Percentiles rank a stretch among this genome's conserved stretches.
Evolutionary conservation across 2,888 invertebrate species (phyloP).

Genomic region (Drosophila hamatofila): DNA sequence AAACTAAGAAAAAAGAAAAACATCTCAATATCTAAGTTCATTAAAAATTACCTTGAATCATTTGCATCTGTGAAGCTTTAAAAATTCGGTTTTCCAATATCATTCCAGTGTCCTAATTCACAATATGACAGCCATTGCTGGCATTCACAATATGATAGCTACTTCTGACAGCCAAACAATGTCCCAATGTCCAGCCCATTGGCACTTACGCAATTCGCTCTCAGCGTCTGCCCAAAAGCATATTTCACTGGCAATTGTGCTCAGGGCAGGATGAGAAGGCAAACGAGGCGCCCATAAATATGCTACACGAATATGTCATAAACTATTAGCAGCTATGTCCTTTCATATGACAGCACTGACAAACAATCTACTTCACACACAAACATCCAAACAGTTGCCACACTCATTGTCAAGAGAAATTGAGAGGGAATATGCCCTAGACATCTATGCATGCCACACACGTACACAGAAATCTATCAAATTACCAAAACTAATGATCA

Average conservation of each 20-base stretch:
- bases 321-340: conserved; percentile 65
- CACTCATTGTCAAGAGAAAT: conserved; percentile 34
- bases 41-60: not conserved
- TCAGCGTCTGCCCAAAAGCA: conserved; percentile 25
- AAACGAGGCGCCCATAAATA: conserved; percentile 50
- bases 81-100: not conserved
- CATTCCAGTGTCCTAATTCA: conserved; percentile 2
- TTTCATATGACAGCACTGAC: conserved; percentile 31
- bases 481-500: conserved; percentile 40
- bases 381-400: conserved; percentile 1
- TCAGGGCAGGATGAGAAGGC: conserved; percentile 1
- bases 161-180: not conserved
- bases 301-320: conserved; percentile 63
- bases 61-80: not conserved
- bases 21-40: no score
- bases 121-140: not conserved
- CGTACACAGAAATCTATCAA: conserved; percentile 46
- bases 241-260: conserved; percentile 33
- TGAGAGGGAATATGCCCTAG: not conserved
- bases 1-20: no score
- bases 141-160: conserved; percentile 6
- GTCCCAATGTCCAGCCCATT: conserved; percentile 10
- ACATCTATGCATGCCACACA: conserved; percentile 32
- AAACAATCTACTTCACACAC: conserved; percentile 33
- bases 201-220: conserved; percentile 24